Evolutionary conservation across 2,797 vertebrate species (phyloP), one percentile per base, ranked within the genome.

Genomic region (Melanotaenia maccullochi): DNA sequence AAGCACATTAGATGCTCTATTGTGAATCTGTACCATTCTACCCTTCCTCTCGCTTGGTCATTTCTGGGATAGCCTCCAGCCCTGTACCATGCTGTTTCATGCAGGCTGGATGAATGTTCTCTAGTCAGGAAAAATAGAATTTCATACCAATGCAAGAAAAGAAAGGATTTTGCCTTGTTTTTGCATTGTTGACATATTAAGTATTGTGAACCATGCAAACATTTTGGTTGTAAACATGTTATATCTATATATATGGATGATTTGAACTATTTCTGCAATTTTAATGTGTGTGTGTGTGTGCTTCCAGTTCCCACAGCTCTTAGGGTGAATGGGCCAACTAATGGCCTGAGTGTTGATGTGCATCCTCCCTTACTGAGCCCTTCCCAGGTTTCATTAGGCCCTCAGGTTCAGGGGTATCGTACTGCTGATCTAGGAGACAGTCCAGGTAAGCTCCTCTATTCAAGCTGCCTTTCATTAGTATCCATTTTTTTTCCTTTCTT

Each of bases 401-500:
- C 93, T 82, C 96, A 95, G 62, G 89, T 88, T 0, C 94, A 95
- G 69, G 94, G 94, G 52, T 96, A 94, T 86, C 92, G 95, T 73
- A 77, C 94, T 74, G 74, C 94, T 65, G 96, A 97, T 69, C 93
- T 95, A 90, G 97, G 94, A 94, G 95, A 93, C 81, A 95, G 90
- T 80, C 92, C 94, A 14, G 86, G 94, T 95, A 71, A 80, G 79
- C 24, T 1, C 4, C 3, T 25, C 16, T 36, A 8, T 44, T 11
- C 25, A 6, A 18, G 32, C 14, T 35, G 3, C 18, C 0, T 49
- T 22, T 40, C n/a, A 62, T 24, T 65, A 24, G n/a, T 55, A 11
- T 25, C 13, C 28, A 9, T 22, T 61, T 54, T 22, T 30, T 25
- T 7, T 16, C n/a, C 7, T 16, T 0, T 2, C 16, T 16, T 22